Evolutionary conservation across 2,113 vertebrate genomes (phyloP).

Genomic region (Crocuta crocuta): DNA sequence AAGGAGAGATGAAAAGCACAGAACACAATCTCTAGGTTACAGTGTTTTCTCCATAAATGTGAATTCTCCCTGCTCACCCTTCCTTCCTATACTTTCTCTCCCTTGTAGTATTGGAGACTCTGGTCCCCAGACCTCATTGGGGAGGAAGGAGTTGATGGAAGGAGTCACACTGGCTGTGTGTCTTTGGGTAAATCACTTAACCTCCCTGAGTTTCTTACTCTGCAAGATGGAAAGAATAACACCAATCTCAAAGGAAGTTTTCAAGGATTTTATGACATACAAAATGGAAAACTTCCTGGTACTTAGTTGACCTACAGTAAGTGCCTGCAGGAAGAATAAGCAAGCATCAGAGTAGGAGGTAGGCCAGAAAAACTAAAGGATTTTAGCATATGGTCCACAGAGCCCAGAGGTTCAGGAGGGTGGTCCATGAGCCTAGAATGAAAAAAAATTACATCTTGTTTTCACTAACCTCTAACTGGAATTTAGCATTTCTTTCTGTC

Average conservation of each 20-base stretch:
- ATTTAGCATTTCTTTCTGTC: conserved; percentile 21
- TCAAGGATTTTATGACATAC: neutral
- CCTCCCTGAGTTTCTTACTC: neutral
- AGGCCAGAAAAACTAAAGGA: neutral
- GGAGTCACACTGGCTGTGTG: neutral
- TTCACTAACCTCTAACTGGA: neutral
- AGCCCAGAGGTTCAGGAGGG: neutral
- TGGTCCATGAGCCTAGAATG: neutral
- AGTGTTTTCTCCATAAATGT: neutral
- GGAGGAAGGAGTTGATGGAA: neutral
- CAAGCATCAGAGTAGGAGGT: neutral
- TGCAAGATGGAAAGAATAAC: conserved; percentile 13
- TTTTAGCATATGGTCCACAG: neutral
- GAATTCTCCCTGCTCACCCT: neutral
- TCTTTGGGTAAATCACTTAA: conserved; percentile 23
- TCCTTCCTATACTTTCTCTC: neutral
- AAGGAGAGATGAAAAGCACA: neutral
- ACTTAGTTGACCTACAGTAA: neutral
- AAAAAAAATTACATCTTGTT: neutral
- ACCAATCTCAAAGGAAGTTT: neutral
- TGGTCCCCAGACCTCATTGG: neutral
- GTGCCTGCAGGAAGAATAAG: neutral
- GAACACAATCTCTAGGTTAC: neutral
- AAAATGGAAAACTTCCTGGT: neutral
- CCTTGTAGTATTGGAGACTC: neutral